Evolutionary conservation across 2,888 invertebrate species (phyloP), one percentile per base, ranked within the genome.

Genomic region (Habrosyne pyritoides): DNA sequence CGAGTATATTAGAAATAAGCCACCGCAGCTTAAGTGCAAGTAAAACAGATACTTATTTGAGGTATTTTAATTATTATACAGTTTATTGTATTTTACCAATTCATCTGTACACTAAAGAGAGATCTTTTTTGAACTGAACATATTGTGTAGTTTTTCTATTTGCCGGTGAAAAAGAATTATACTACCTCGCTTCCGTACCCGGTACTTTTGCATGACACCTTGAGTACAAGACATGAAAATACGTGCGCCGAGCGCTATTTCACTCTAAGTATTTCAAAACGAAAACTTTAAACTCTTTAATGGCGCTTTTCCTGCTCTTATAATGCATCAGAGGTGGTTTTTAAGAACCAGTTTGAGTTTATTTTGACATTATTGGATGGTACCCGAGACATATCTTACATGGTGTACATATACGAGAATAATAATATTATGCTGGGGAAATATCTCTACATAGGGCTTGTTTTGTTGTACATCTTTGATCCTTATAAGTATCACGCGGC

Each of bases 201-300:
- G 52, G 14, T 22, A 30, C 24, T 48, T 28, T 53, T 50, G 18
- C 46, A 28, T 54, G 54, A 53, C 56, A 53, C 51, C 47, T 56
- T 47, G n/a, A 18, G 26, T 26, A 53, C 46, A 50, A 12, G 12
- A 18, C 51, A 48, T 24, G 42, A 47, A 36, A 53, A 36, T 36
- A 36, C 12, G 36, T 36, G 14, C 36, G 33, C 36, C n/a, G 14
- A 36, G 36, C 36, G 36, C 36, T 36, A n/a, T 14, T 36, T 36
- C 36, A 12, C 14, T 36, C n/a, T 36, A 1, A 33, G 33, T 33
- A 33, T 33, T 33, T 33, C 2, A 33, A n/a, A 33, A 24, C 24
- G 24, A 33, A 33, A 33, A 33, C 33, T 33, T 8, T 33, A 33
- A 12, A 24, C 24, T 24, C n/a, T 33, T 12, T 33, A 5, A 0